Conservation (phyloP, 2,113 vertebrate species). For the Thomomys bottae region DNA sequence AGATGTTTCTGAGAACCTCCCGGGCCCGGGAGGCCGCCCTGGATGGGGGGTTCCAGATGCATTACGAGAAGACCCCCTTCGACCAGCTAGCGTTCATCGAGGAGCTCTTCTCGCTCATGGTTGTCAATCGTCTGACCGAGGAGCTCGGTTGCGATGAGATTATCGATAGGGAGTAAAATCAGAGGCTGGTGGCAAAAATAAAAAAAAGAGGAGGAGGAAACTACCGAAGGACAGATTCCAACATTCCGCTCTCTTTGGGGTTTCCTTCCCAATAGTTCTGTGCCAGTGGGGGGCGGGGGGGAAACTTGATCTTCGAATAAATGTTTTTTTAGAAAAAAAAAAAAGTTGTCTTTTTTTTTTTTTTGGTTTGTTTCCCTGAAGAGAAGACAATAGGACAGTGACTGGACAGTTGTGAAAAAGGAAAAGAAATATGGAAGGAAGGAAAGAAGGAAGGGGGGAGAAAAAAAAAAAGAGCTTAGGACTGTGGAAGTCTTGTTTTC, state of each 20-base stretch:
- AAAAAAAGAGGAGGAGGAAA: slow-evolving; percentile 60
- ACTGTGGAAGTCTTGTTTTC: slow-evolving; percentile 43
- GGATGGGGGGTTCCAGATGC: slow-evolving; percentile 73
- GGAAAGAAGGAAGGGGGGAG: no score
- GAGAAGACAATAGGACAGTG: slow-evolving; percentile 51
- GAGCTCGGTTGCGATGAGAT: slow-evolving; percentile 79
- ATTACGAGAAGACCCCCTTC: slow-evolving; percentile 77
- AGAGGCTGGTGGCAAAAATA: not conserved
- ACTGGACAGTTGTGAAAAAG: slow-evolving; percentile 33
- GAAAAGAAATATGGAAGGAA: not conserved
- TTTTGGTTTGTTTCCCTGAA: slow-evolving; percentile 37
- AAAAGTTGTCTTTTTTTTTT: not conserved
- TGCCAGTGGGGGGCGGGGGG: no score
- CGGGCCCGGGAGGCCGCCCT: slow-evolving; percentile 50
- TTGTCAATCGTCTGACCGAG: slow-evolving; percentile 77
- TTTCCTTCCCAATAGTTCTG: slow-evolving; percentile 45
- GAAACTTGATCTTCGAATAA: slow-evolving; percentile 21
- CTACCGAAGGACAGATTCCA: slow-evolving; percentile 52
- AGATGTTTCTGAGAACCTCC: slow-evolving; percentile 71
- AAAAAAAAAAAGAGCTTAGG: not conserved
- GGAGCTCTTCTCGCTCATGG: slow-evolving; percentile 79
- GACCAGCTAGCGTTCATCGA: slow-evolving; percentile 77
- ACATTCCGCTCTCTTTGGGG: slow-evolving; percentile 34
- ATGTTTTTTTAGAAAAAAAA: not conserved
- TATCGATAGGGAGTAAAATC: slow-evolving; percentile 65